Percentiles rank a stretch among this genome's conserved stretches.
These are phyloP conservation scores for Dendroctonus ponderosae DNA, from an alignment of 1,140 invertebrate genomes.

Conservation along the genomic window DNA sequence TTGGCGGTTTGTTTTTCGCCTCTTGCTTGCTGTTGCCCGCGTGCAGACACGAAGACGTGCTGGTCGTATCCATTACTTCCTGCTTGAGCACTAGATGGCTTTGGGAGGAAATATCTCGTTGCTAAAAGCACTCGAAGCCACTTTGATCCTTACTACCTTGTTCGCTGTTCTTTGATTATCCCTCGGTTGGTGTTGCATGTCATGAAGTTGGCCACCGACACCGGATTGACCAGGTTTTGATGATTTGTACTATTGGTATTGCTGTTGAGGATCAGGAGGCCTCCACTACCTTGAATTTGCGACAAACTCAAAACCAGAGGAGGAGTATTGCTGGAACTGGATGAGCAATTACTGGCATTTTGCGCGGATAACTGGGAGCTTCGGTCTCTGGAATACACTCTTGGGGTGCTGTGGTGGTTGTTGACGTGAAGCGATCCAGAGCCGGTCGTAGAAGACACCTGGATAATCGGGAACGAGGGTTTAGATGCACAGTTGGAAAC, in stretches of 20 bases:
- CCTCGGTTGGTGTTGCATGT: slow-evolving; percentile 53
- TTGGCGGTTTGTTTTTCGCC: slow-evolving; percentile 40
- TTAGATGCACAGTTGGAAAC: no score
- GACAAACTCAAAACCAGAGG: slow-evolving; percentile 82
- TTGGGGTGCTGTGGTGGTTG: slow-evolving; percentile 56
- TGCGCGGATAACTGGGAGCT: slow-evolving; percentile 46
- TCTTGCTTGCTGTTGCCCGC: slow-evolving; percentile 37
- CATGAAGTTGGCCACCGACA: slow-evolving; percentile 67
- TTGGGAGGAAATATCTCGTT: slow-evolving; percentile 1
- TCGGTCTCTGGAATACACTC: slow-evolving; percentile 68
- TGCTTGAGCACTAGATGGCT: slow-evolving; percentile 54
- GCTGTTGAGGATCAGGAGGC: slow-evolving; percentile 81
- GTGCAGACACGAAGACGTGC: slow-evolving; percentile 51
- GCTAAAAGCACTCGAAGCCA: no score
- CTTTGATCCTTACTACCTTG: slow-evolving; percentile 10
- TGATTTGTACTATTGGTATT: slow-evolving; percentile 53
- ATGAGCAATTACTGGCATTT: slow-evolving; percentile 42
- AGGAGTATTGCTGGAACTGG: slow-evolving; percentile 52
- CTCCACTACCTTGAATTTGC: slow-evolving; percentile 77
- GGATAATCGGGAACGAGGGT: background rate
- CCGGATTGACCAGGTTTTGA: slow-evolving; percentile 59
- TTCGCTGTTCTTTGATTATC: slow-evolving; percentile 38
- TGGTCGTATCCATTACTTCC: slow-evolving; percentile 60
- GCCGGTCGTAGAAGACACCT: slow-evolving; percentile 64
- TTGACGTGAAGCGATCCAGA: slow-evolving; percentile 52